Evolutionary conservation across 2,113 vertebrate species (phyloP).

Genomic region (Syrmaticus mikado): DNA sequence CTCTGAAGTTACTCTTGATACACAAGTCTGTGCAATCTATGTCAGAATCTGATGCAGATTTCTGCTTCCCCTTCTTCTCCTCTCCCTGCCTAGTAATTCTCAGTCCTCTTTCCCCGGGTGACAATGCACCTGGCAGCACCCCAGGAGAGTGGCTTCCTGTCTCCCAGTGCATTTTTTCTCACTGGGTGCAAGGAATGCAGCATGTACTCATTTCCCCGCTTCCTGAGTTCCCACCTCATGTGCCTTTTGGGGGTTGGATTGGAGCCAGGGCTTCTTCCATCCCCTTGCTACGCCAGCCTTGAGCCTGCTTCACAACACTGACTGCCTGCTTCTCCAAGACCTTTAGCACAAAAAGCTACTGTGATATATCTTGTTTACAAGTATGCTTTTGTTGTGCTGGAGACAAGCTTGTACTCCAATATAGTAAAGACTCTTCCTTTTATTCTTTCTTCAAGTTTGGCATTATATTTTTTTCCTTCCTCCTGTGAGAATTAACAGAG

Average conservation of each 20-base stretch:
- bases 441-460: not conserved
- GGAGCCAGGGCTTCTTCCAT: not conserved
- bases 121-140: not conserved
- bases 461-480: not conserved
- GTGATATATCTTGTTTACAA: not conserved
- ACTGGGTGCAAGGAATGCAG: accelerated
- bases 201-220: not conserved
- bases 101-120: accelerated
- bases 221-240: not conserved
- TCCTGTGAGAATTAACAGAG: not conserved
- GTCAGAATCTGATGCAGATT: not conserved
- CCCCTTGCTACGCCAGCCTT: not conserved
- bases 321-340: not conserved
- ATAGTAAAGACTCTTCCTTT: not conserved
- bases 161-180: not conserved
- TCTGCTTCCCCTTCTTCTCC: not conserved
- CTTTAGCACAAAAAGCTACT: not conserved
- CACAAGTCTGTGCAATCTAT: not conserved
- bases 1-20: not conserved
- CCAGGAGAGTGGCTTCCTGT: not conserved
- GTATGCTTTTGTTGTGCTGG: not conserved
- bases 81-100: not conserved
- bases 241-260: not conserved
- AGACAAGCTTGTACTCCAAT: not conserved
- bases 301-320: not conserved